phyloP scores from a whole-genome alignment of 2,888 invertebrate genomes.

The Temnothorax ravouxi region DNA sequence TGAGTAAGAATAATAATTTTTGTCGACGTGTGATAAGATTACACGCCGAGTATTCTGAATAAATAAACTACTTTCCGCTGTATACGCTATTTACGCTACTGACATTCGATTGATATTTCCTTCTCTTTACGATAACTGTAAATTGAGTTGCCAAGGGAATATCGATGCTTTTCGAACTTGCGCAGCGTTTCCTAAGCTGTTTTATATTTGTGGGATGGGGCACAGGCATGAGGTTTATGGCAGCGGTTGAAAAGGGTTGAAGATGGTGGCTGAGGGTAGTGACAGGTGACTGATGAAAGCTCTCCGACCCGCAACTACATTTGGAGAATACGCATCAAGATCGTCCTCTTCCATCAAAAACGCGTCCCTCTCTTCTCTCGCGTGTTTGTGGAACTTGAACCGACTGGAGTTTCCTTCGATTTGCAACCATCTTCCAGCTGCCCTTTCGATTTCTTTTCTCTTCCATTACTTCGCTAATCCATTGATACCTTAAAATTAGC shows the following conservation, averaged over 20 bases:
- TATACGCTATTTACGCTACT: conserved; percentile 24
- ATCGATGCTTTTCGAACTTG: conserved; percentile 49
- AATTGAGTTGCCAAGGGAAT: conserved; percentile 54
- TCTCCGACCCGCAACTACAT: conserved; percentile 64
- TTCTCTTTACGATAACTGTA: conserved; percentile 49
- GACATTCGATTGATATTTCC: conserved; percentile 52
- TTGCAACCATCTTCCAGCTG: conserved; percentile 8
- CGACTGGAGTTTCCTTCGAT: neutral
- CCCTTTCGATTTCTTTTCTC: conserved; percentile 4
- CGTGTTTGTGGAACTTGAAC: conserved; percentile 5
- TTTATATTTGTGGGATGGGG: conserved; percentile 31
- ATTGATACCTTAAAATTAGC: neutral
- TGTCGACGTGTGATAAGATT: conserved; percentile 29
- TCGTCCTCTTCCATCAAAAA: conserved; percentile 68
- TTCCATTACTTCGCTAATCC: neutral
- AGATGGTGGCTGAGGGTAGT: conserved; percentile 71
- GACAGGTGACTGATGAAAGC: conserved; percentile 82
- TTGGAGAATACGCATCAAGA: conserved; percentile 47
- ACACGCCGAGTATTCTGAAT: conserved; percentile 18
- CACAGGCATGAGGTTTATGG: conserved; percentile 55
- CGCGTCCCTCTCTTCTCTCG: conserved; percentile 52
- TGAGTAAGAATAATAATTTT: conserved; percentile 18
- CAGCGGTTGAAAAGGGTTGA: conserved; percentile 61
- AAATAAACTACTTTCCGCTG: conserved; percentile 31
- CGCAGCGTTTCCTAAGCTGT: conserved; percentile 53